These are phyloP conservation scores for Acanthosepion pharaonis DNA, from an alignment of 2,888 invertebrate genomes.

Conservation along the genomic window DNA sequence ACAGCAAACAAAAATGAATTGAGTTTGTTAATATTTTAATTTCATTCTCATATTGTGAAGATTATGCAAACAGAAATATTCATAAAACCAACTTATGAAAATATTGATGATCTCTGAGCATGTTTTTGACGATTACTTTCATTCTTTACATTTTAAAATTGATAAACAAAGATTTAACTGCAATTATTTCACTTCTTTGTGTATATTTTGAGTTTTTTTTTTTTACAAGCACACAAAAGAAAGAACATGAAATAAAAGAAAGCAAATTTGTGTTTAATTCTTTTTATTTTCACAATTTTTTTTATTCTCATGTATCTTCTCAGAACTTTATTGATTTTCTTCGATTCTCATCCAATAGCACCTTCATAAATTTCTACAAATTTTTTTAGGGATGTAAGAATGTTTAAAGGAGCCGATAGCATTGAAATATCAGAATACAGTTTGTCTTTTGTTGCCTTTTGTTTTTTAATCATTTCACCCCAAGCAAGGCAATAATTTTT, in stretches of 20 bases:
- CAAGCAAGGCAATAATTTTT: too few species aligned
- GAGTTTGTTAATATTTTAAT: too few species aligned
- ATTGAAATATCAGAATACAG: background rate
- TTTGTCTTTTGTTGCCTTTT: too few species aligned
- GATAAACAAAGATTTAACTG: too few species aligned
- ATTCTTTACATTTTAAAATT: background rate
- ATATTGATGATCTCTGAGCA: background rate
- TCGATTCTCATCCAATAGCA: background rate
- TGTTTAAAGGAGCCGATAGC: background rate
- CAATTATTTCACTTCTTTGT: background rate
- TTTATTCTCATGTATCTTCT: background rate
- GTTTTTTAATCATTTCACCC: too few species aligned
- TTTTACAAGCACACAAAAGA: background rate
- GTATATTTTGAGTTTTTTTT: background rate
- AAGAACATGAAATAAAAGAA: background rate
- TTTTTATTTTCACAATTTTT: constrained; percentile 2
- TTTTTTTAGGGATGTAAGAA: background rate
- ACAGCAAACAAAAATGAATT: too few species aligned
- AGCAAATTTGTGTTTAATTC: background rate
- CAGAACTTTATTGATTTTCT: background rate
- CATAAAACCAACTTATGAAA: background rate
- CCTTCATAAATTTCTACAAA: background rate
- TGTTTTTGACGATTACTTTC: background rate
- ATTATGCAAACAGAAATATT: too few species aligned
- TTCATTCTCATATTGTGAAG: too few species aligned